Conservation (phyloP, 2,888 invertebrate genomes). For the Subacronicta megacephala region DNA sequence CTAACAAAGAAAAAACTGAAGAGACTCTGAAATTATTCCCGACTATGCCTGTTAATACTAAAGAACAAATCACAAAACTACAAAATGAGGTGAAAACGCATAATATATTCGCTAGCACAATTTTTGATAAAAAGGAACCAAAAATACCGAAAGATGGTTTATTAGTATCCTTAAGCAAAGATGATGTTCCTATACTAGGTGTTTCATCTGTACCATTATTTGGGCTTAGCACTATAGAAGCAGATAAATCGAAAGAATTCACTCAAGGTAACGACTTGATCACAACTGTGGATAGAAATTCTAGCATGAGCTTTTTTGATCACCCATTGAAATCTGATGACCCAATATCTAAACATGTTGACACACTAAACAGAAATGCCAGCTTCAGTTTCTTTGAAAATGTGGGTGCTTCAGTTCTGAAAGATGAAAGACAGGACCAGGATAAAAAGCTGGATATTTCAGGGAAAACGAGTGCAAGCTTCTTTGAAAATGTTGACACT, state of each 20-base stretch:
- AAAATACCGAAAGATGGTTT: conserved; percentile 32
- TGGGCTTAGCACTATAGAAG: conserved; percentile 64
- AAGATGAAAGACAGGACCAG: conserved; percentile 17
- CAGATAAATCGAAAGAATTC: conserved; percentile 60
- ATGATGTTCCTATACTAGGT: conserved; percentile 56
- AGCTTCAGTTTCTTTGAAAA: conserved; percentile 63
- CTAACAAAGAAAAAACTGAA: conserved; percentile 11
- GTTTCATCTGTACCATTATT: conserved; percentile 67
- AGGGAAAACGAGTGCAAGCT: conserved; percentile 12
- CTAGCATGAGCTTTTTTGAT: conserved; percentile 59
- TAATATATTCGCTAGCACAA: conserved; percentile 18
- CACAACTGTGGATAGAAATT: conserved; percentile 45
- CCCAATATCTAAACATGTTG: conserved; percentile 14
- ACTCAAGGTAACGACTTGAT: conserved; percentile 40
- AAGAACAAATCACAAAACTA: conserved; percentile 17
- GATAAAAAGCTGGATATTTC: conserved; percentile 1
- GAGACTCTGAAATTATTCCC: conserved; percentile 11
- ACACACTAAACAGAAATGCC: conserved; percentile 44
- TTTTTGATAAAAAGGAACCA: conserved; percentile 24
- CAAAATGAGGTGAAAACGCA: conserved; percentile 31
- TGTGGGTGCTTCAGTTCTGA: conserved; percentile 31
- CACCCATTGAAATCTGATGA: conserved; percentile 33
- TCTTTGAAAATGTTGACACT: conserved; percentile 18
- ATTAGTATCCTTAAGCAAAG: conserved; percentile 56
- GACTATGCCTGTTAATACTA: conserved; percentile 11